Evolutionary conservation across 2,113 vertebrate species (phyloP).

Genomic region (Myotis davidii): DNA sequence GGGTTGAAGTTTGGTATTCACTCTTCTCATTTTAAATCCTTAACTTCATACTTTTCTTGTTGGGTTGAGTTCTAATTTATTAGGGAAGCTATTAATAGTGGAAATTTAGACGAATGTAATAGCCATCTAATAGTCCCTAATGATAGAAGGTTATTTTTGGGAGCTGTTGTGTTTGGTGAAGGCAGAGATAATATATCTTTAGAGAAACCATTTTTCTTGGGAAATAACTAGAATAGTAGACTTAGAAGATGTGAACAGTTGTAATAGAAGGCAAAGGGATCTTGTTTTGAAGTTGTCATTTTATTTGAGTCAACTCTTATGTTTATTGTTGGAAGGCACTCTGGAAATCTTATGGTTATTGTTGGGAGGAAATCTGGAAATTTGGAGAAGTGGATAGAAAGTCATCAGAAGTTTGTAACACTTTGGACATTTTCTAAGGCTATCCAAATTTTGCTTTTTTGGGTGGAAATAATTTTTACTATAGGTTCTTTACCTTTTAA

Average conservation of each 20-base stretch:
- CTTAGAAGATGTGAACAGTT: neutral
- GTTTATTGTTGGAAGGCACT: neutral
- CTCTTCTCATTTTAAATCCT: neutral
- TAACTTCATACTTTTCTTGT: neutral
- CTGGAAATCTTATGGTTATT: neutral
- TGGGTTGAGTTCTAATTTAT: constrained; percentile 15
- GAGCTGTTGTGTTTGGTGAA: constrained; percentile 35
- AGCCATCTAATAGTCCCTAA: constrained; percentile 4
- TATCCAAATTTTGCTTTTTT: neutral
- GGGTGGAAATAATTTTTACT: constrained; percentile 11
- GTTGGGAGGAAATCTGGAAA: neutral
- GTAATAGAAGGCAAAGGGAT: neutral
- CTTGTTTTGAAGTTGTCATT: constrained; percentile 6
- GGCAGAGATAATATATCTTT: neutral
- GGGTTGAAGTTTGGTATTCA: neutral
- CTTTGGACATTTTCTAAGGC: neutral
- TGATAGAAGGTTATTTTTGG: neutral
- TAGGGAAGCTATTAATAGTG: neutral
- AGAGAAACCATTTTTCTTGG: neutral
- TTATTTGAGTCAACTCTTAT: neutral
- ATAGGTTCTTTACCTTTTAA: neutral
- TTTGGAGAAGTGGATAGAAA: neutral
- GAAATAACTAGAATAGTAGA: neutral
- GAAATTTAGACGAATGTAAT: constrained; percentile 12
- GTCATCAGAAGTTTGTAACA: neutral